phyloP scores from a whole-genome alignment of 2,888 invertebrate genomes.

The Villa cingulata region DNA sequence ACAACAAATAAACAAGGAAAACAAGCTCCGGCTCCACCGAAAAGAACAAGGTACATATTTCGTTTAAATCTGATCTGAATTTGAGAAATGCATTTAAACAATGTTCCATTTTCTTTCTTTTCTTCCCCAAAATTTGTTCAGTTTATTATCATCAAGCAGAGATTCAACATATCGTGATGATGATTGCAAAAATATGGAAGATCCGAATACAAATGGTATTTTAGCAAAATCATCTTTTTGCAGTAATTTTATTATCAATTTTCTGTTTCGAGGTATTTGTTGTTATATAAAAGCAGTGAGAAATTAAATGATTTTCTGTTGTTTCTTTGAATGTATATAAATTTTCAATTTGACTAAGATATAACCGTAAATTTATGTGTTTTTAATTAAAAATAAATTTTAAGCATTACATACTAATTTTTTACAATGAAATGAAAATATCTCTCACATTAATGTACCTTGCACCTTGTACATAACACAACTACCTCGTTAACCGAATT shows the following conservation, averaged over 20 bases:
- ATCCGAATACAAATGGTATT: conserved; percentile 35
- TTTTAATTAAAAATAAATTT: too few species aligned
- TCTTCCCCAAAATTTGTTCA: conserved; percentile 11
- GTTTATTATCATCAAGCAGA: conserved; percentile 34
- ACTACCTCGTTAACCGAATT: too few species aligned
- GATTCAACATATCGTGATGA: conserved; percentile 38
- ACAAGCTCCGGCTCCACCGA: conserved; percentile 90
- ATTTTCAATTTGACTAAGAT: too few species aligned
- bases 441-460: too few species aligned
- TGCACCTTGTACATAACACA: too few species aligned
- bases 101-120: background rate
- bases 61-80: background rate
- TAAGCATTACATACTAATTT: too few species aligned
- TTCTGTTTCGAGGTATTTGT: conserved; percentile 39
- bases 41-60: conserved; percentile 66
- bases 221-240: conserved; percentile 38
- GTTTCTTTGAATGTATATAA: too few species aligned
- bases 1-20: conserved; percentile 82
- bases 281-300: too few species aligned
- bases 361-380: too few species aligned
- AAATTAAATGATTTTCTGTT: too few species aligned
- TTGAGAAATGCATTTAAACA: background rate
- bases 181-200: conserved; percentile 32
- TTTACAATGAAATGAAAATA: too few species aligned
- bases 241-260: conserved; percentile 39